A percentile compares a stretch with the other conserved stretches of the same genome.
Conservation (phyloP, 1,140 invertebrate species). For the Cydia splendana region DNA sequence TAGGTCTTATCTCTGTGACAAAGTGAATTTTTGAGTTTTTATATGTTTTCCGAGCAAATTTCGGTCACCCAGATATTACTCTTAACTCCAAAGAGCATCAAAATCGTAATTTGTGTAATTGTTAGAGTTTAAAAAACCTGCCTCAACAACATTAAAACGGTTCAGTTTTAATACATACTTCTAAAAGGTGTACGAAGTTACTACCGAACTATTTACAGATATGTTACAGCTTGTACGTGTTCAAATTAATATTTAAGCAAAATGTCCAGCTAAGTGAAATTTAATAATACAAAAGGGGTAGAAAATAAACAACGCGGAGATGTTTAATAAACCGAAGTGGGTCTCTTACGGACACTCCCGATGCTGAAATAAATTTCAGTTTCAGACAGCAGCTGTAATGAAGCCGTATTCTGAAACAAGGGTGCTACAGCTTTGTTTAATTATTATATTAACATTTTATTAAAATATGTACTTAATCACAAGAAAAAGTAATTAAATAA, state of each 20-base stretch:
- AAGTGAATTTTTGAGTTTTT: too few relatives aligned
- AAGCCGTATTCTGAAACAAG: constrained; percentile 1
- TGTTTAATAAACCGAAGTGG: constrained; percentile 13
- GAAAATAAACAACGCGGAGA: background rate
- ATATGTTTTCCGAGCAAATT: too few relatives aligned
- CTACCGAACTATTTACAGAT: background rate
- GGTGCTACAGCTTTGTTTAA: background rate
- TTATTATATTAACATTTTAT: background rate
- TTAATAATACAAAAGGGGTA: constrained; percentile 15
- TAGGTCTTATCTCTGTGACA: too few relatives aligned
- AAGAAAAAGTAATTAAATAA: too few relatives aligned
- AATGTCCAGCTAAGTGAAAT: background rate
- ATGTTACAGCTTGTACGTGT: background rate
- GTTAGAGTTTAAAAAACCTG: too few relatives aligned
- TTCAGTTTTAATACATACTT: background rate
- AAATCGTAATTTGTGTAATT: too few relatives aligned
- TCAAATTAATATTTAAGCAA: background rate
- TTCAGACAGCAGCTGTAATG: constrained; percentile 13
- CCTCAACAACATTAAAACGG: background rate
- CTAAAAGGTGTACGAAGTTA: background rate
- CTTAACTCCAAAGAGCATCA: too few relatives aligned
- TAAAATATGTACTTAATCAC: too few relatives aligned
- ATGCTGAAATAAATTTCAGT: constrained; percentile 17
- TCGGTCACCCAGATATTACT: too few relatives aligned
- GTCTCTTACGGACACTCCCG: constrained; percentile 13